Base-by-base conservation (phyloP, 2,888 invertebrate species). In the Rhingia rostrata region DNA sequence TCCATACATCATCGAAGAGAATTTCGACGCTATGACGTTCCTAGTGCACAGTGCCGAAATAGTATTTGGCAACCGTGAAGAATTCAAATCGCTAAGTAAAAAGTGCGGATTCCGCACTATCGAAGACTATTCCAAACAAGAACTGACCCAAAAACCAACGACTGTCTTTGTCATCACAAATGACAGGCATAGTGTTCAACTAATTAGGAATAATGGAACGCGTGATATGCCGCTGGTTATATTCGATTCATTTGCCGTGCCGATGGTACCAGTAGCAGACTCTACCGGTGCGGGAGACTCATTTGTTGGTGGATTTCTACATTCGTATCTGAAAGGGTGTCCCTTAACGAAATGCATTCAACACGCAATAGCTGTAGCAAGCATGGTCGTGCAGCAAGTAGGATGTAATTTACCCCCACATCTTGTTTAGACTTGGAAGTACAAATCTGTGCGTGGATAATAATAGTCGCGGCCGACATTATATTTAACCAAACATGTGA, bases 151-250 rank as follows among this genome's bases (percentile, higher is more conserved):
- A 64, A 77, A 66, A 56, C 69, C 70, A 22, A 88, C 91, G 22
- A 92, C 94, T 86, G 92, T 93, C 4, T 92, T 95, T 30, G 91
- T 95, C 2, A 92, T 95, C 73, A 95, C 95, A 5, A 93, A 95
- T 87, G 95, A 94, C 7, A 89, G 92, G 0, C 90, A 93, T 12
- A 92, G 93, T 30, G 93, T 94, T 0, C 89, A 93, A 54, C 92
- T 94, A 35, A 89, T 89, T 33, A 88, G 88, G 39, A 91, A 91
- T 72, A 89, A 87, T 66, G 88, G 83, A n/a, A 88, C 86, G 6
- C 89, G 90, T 51, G 84, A 87, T 0, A 67, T 81, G 5, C 82
- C 87, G 0, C 78, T 86, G 4, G 37, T 89, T 0, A 78, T 74
- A 0, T 89, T 90, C 66, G 88, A 90, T 66, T 87, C 88, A 12